A percentile compares a stretch with the other conserved stretches of the same genome.
Evolutionary conservation across 2,113 vertebrate genomes (phyloP).

Genomic region (Enhydra lutris): DNA sequence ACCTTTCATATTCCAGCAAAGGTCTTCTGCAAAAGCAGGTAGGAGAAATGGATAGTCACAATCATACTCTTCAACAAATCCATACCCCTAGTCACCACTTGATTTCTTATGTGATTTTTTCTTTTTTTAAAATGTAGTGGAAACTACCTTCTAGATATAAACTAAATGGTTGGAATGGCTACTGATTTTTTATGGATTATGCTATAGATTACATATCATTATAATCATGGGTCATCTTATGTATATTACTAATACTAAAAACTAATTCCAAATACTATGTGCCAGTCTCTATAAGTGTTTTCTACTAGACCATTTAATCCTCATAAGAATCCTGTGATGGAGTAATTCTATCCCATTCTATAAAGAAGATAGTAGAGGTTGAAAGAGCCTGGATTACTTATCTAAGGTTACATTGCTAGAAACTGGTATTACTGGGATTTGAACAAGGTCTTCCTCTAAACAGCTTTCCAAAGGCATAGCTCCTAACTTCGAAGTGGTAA

Average conservation of each 20-base stretch:
- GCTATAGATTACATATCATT: not conserved
- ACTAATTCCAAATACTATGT: not conserved
- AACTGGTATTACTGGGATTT: not conserved
- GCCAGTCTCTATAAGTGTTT: not conserved
- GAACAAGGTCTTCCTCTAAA: not conserved
- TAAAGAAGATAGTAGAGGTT: not conserved
- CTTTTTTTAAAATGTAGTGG: not conserved
- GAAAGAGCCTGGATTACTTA: not conserved
- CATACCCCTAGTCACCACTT: not conserved
- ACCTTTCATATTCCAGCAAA: constrained; percentile 11
- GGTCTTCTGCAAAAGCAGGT: not conserved
- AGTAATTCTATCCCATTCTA: not conserved
- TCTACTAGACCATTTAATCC: not conserved
- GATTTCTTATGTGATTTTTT: not conserved
- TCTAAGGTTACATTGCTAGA: not conserved
- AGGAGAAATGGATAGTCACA: not conserved
- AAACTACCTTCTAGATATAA: not conserved
- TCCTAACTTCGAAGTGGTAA: not conserved
- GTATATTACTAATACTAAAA: not conserved
- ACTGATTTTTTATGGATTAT: not conserved
- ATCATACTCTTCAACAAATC: not conserved
- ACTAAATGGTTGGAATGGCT: not conserved
- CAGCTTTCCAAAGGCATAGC: not conserved
- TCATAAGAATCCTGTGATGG: not conserved
- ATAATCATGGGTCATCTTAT: not conserved